Conservation (phyloP, 2,113 vertebrate species). For the Aplodontia rufa region DNA sequence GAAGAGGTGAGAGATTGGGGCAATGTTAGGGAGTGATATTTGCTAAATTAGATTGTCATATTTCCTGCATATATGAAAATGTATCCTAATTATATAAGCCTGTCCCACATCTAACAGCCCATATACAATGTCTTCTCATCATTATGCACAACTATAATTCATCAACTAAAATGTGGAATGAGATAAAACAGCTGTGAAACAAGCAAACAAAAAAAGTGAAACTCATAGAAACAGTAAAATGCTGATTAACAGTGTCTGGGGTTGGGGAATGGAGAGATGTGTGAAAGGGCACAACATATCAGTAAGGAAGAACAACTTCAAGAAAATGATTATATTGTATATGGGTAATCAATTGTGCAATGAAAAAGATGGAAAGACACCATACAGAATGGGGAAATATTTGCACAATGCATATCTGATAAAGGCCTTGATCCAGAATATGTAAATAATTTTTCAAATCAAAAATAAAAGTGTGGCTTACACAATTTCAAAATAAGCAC, state of each 20-base stretch:
- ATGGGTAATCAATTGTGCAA: neutral
- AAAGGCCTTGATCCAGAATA: neutral
- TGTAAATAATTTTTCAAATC: neutral
- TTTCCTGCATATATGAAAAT: no score
- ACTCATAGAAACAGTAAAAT: neutral
- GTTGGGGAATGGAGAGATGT: neutral
- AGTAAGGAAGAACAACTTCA: neutral
- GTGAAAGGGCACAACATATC: neutral
- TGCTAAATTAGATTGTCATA: no score
- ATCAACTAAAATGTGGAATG: no score
- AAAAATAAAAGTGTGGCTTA: neutral
- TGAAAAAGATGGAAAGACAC: neutral
- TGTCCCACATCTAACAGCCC: no score
- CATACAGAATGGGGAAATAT: neutral
- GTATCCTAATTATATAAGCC: no score
- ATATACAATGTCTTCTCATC: no score
- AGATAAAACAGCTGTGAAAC: no score
- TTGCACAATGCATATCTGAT: neutral
- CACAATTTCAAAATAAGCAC: neutral
- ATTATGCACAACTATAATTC: no score
- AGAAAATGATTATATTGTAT: neutral
- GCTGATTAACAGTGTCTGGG: no score
- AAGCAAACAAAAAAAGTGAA: no score
- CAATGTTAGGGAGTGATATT: no score
- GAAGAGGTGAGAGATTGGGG: no score